These are phyloP conservation scores for Peucedramus taeniatus DNA, from an alignment of 2,113 vertebrate genomes.

Conservation along the genomic window DNA sequence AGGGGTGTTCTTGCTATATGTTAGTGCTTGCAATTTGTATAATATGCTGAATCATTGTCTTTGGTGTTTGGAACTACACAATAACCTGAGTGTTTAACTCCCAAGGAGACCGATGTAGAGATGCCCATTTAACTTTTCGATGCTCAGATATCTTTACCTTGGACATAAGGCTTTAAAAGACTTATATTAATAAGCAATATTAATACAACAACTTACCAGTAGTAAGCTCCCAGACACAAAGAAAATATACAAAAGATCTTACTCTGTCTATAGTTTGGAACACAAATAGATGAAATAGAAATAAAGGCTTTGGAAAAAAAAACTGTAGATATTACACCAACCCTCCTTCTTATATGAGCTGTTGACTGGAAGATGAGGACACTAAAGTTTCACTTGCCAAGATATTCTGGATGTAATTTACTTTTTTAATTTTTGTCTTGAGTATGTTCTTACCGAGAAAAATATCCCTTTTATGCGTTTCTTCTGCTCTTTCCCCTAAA, in stretches of 20 bases:
- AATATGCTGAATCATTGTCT: neutral
- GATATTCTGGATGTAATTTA: neutral
- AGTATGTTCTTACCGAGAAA: neutral
- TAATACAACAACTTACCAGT: neutral
- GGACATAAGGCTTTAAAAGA: neutral
- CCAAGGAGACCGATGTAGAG: neutral
- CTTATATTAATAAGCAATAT: neutral
- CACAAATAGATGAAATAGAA: neutral
- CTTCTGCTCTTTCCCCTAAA: neutral
- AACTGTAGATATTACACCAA: neutral
- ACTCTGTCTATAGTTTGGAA: neutral
- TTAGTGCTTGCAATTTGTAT: neutral
- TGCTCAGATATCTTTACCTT: neutral
- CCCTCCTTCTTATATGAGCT: neutral
- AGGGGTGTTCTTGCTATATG: neutral
- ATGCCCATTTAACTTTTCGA: neutral
- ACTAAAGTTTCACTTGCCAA: neutral
- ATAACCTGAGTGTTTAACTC: neutral
- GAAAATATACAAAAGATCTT: neutral
- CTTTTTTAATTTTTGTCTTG: neutral
- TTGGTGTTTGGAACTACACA: neutral
- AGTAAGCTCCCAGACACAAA: neutral
- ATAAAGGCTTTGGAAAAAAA: neutral
- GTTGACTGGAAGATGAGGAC: neutral
- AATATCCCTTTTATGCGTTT: neutral